Percentiles rank a stretch among this genome's conserved stretches.
These are phyloP conservation scores for Thaumetopoea pityocampa DNA, from an alignment of 1,140 invertebrate genomes.

Conservation along the genomic window DNA sequence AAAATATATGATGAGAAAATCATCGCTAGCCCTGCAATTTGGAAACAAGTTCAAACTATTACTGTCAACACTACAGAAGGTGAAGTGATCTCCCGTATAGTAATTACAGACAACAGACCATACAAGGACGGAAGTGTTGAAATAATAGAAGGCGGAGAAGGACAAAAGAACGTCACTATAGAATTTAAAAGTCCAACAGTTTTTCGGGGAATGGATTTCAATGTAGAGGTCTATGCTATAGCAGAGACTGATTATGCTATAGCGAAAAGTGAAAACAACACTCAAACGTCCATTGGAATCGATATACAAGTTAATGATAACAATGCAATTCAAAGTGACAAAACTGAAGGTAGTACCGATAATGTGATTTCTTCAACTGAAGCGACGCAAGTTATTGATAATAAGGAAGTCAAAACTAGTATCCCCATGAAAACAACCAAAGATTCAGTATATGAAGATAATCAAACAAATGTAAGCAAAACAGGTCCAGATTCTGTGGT, in stretches of 20 bases:
- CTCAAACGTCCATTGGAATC: neutral
- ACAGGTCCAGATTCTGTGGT: too few species aligned
- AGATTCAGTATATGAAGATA: too few species aligned
- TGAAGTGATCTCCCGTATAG: slow-evolving; percentile 47
- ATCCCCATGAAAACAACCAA: too few species aligned
- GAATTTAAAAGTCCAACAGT: slow-evolving; percentile 57
- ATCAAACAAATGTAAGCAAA: too few species aligned
- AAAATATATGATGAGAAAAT: slow-evolving; percentile 45
- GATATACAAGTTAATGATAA: too few species aligned
- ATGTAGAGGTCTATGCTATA: slow-evolving; percentile 41
- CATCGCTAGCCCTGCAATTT: slow-evolving; percentile 51
- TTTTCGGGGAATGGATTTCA: slow-evolving; percentile 55
- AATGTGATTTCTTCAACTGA: too few species aligned
- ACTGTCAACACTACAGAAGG: slow-evolving; percentile 40
- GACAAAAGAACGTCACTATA: slow-evolving; percentile 50
- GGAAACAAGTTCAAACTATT: slow-evolving; percentile 47
- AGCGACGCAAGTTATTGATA: too few species aligned
- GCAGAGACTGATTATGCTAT: slow-evolving; percentile 3
- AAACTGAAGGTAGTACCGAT: too few species aligned
- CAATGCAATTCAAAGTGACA: too few species aligned
- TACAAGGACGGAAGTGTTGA: slow-evolving; percentile 54
- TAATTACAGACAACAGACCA: slow-evolving; percentile 45
- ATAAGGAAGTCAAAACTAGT: too few species aligned
- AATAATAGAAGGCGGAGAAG: slow-evolving; percentile 50
- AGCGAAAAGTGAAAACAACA: neutral